Conservation (phyloP, 2,888 invertebrate genomes). For the Erebia ligea region DNA sequence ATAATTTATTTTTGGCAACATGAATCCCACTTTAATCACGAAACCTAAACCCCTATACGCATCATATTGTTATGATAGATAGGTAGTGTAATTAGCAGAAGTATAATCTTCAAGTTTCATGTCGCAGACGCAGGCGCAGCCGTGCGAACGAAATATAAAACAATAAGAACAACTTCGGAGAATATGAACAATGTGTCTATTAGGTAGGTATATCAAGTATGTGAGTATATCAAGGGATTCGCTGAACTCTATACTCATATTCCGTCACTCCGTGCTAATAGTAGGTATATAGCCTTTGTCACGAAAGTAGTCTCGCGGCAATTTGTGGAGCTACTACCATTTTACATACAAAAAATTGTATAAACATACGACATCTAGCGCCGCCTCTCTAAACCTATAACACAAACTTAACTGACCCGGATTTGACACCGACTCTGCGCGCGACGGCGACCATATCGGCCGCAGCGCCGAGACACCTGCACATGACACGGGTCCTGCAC, state of each 20-base stretch:
- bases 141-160: background rate
- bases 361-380: no score
- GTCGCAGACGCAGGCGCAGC: background rate
- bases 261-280: background rate
- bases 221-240: background rate
- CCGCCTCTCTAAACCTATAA: no score
- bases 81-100: background rate
- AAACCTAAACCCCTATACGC: background rate
- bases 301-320: no score
- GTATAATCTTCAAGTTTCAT: slow-evolving; percentile 2
- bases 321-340: no score
- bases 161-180: background rate
- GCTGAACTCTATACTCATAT: background rate
- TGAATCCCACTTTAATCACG: background rate
- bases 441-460: no score
- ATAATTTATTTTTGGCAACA: no score
- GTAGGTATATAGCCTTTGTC: no score
- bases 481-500: no score
- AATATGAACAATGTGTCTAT: background rate
- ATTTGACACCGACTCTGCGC: no score
- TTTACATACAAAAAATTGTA: no score
- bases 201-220: background rate
- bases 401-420: no score
- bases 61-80: background rate
- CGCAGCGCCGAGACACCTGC: no score